Evolutionary conservation across 1,140 invertebrate genomes (phyloP).

Genomic region (Apolygus lucorum): DNA sequence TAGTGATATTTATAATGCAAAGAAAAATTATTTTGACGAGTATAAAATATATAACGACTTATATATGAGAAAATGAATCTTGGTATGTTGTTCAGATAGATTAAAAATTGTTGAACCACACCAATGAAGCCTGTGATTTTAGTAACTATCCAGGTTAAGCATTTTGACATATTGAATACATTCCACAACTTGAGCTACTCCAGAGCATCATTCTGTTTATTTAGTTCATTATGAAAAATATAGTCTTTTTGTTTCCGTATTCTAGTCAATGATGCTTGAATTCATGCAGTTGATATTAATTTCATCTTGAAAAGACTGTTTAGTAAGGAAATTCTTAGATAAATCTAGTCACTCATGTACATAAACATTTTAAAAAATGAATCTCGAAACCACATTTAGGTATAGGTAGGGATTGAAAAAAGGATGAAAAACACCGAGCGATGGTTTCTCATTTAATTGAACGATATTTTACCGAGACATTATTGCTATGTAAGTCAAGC

Average conservation of each 20-base stretch:
- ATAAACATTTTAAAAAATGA: neutral
- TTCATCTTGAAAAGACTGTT: neutral
- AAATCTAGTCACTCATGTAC: neutral
- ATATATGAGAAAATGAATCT: constrained; percentile 25
- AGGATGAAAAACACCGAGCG: no score
- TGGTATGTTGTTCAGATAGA: constrained; percentile 13
- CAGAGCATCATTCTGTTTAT: neutral
- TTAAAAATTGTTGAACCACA: constrained; percentile 18
- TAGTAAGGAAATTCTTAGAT: neutral
- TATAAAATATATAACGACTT: constrained; percentile 26
- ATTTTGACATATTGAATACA: neutral
- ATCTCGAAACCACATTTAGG: neutral
- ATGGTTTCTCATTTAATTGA: no score
- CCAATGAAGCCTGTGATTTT: constrained; percentile 25
- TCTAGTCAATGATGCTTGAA: neutral
- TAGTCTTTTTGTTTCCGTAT: neutral
- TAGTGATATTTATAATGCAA: neutral
- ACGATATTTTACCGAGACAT: no score
- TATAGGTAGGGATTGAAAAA: no score
- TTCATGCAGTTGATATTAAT: neutral
- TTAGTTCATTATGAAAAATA: neutral
- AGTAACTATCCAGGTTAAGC: constrained; percentile 19
- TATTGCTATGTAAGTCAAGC: no score
- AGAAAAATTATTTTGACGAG: no score
- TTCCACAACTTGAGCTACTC: neutral